Conservation (phyloP, 2,888 invertebrate species). For the Heliconius ethilla region DNA sequence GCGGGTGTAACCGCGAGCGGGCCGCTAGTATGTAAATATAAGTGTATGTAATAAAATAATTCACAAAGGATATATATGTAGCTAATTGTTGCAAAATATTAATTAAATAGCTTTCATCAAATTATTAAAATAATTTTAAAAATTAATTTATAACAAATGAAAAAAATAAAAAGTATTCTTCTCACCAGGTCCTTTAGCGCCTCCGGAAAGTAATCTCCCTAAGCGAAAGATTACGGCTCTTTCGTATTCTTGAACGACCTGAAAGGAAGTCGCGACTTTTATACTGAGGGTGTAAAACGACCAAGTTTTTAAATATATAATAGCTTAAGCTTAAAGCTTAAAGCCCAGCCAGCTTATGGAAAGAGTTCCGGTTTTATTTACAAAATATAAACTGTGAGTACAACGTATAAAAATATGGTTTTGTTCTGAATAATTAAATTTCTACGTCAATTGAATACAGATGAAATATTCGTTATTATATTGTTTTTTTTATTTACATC, state of each 20-base stretch:
- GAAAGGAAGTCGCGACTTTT: slow-evolving; percentile 25
- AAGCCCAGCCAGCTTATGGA: neutral
- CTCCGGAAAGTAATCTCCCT: slow-evolving; percentile 93
- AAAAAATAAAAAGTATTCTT: slow-evolving; percentile 23
- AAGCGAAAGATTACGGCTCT: slow-evolving; percentile 96
- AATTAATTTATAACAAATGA: neutral
- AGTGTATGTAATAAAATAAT: too few relatives aligned
- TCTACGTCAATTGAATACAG: neutral
- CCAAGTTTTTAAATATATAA: slow-evolving; percentile 14
- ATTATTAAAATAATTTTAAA: neutral
- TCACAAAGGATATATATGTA: too few relatives aligned
- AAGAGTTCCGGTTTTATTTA: neutral
- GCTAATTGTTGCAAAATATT: too few relatives aligned
- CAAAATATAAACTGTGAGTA: neutral
- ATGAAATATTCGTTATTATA: too few relatives aligned
- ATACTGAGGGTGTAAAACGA: slow-evolving; percentile 1
- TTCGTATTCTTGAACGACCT: slow-evolving; percentile 98
- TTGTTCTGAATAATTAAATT: neutral
- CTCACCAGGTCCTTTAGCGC: slow-evolving; percentile 95
- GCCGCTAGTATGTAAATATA: neutral
- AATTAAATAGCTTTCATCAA: neutral
- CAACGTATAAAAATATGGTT: neutral
- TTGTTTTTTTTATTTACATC: too few relatives aligned
- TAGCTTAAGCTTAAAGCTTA: slow-evolving; percentile 11
- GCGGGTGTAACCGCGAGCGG: too few relatives aligned